These are phyloP conservation scores for Polydesmus complanatus DNA, from an alignment of 2,888 invertebrate species.

Conservation along the genomic window DNA sequence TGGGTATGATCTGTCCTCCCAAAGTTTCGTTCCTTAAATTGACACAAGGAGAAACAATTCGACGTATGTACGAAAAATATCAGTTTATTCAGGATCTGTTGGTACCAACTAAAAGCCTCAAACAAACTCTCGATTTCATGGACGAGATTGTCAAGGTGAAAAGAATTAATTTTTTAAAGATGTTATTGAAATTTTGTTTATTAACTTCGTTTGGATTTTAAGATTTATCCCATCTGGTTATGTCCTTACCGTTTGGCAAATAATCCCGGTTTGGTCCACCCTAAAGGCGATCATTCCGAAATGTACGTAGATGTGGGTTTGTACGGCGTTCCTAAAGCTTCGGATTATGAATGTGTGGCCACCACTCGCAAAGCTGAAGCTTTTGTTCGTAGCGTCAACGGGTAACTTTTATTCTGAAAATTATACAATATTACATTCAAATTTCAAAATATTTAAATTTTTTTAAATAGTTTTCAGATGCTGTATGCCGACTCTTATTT, in stretches of 20 bases:
- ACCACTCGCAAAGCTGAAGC: slow-evolving; percentile 54
- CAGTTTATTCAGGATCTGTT: slow-evolving; percentile 72
- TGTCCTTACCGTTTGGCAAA: slow-evolving; percentile 60
- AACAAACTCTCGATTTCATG: slow-evolving; percentile 47
- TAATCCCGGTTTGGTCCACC: slow-evolving; percentile 55
- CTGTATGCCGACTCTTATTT: slow-evolving; percentile 68
- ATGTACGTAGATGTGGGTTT: slow-evolving; percentile 70
- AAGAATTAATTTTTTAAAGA: too few relatives aligned
- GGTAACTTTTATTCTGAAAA: slow-evolving; percentile 33
- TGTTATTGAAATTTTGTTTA: background rate
- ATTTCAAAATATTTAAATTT: background rate
- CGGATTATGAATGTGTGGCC: slow-evolving; percentile 45
- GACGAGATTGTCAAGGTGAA: slow-evolving; percentile 49
- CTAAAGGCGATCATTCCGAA: slow-evolving; percentile 37
- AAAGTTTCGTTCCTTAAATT: slow-evolving; percentile 65
- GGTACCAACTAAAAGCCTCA: slow-evolving; percentile 49
- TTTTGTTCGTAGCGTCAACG: slow-evolving; percentile 50
- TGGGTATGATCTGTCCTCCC: slow-evolving; percentile 72
- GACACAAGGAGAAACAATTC: slow-evolving; percentile 54
- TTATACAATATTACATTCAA: background rate
- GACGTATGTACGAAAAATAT: slow-evolving; percentile 54
- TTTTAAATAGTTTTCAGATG: slow-evolving; percentile 54
- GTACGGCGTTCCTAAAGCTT: slow-evolving; percentile 56
- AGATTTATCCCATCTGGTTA: slow-evolving; percentile 70
- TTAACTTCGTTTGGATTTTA: slow-evolving; percentile 20